These are phyloP conservation scores for Eonycteris spelaea DNA, from an alignment of 2,113 vertebrate genomes.

Conservation along the genomic window DNA sequence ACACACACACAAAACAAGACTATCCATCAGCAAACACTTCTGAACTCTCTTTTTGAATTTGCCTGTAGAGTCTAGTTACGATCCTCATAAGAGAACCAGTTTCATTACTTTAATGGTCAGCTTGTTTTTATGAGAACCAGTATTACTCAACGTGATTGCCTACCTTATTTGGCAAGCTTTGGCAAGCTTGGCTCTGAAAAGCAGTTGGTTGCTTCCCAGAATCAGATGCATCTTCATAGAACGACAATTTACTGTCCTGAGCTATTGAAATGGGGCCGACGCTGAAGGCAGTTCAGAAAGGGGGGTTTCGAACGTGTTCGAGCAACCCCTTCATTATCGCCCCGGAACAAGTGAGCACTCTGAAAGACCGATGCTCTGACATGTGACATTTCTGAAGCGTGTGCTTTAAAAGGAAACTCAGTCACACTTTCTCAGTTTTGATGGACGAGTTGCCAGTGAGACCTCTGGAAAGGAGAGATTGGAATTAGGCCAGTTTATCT, in stretches of 20 bases:
- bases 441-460: not conserved
- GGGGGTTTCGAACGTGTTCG: not conserved
- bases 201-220: not conserved
- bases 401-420: not conserved
- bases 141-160: not conserved
- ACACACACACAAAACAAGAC: not conserved
- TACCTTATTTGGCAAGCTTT: not conserved
- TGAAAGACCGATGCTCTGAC: not conserved
- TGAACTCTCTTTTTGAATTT: not conserved
- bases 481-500: not conserved
- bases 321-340: accelerated
- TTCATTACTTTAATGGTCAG: not conserved
- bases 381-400: not conserved
- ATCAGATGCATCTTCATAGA: not conserved
- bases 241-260: not conserved
- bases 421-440: not conserved
- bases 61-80: not conserved
- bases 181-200: not conserved
- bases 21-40: not conserved
- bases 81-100: constrained; percentile 41
- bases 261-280: not conserved
- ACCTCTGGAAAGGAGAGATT: not conserved
- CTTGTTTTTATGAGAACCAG: constrained; percentile 46
- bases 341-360: not conserved
- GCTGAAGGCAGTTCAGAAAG: not conserved